Evolutionary conservation across 53 echinoderm and acorn worm genomes (phyloP).

Genomic region (Stichopus horrens): DNA sequence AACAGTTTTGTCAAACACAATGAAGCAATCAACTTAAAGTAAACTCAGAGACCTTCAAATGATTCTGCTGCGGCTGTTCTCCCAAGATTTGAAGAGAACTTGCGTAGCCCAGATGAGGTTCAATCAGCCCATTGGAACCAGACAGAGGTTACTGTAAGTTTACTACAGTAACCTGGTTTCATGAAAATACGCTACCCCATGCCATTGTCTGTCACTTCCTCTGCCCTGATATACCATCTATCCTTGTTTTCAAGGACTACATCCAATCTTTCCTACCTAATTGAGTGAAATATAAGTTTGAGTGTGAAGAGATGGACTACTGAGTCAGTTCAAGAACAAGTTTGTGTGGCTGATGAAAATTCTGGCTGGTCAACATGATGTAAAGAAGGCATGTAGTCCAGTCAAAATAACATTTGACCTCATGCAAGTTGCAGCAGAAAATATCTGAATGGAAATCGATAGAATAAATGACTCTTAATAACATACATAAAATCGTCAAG

Average conservation of each 20-base stretch:
- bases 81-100: background rate
- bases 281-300: conserved; percentile 13
- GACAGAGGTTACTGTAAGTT: background rate
- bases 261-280: background rate
- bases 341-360: conserved; percentile 16
- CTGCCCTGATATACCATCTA: background rate
- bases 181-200: background rate
- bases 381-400: conserved; percentile 21
- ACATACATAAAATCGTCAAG: too few species aligned
- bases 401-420: too few species aligned
- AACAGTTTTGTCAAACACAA: background rate
- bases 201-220: background rate
- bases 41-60: background rate
- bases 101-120: conserved; percentile 9
- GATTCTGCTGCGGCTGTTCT: background rate
- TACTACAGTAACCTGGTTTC: background rate
- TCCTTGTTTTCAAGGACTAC: background rate
- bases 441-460: too few species aligned
- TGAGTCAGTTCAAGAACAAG: conserved; percentile 11
- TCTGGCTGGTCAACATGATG: conserved; percentile 14
- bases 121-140: conserved; percentile 31
- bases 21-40: background rate
- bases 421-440: too few species aligned
- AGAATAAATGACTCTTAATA: too few species aligned
- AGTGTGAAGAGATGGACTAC: conserved; percentile 14